These are phyloP conservation scores for Pterostichus madidus DNA, from an alignment of 2,888 invertebrate genomes.

Conservation along the genomic window DNA sequence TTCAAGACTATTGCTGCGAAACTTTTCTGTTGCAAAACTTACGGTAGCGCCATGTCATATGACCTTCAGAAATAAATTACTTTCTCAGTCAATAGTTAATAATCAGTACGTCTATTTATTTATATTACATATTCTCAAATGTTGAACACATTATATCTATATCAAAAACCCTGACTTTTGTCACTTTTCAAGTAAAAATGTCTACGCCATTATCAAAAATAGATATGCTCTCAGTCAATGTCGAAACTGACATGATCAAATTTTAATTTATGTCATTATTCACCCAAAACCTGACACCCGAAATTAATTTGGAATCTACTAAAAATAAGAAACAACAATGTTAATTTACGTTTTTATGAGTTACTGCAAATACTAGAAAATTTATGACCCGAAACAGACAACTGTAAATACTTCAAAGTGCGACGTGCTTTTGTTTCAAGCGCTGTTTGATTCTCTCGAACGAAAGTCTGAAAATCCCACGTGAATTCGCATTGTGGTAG, in stretches of 20 bases:
- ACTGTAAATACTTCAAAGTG: neutral
- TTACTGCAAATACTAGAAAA: neutral
- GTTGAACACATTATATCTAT: neutral
- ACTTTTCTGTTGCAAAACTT: conserved; percentile 1
- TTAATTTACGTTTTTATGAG: neutral
- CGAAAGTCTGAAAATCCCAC: conserved; percentile 29
- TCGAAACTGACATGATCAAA: neutral
- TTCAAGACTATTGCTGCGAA: neutral
- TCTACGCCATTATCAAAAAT: neutral
- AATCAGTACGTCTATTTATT: neutral
- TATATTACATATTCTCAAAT: neutral
- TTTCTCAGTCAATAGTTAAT: neutral
- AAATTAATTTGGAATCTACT: neutral
- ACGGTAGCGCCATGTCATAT: neutral
- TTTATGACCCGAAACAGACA: neutral
- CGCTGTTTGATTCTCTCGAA: neutral
- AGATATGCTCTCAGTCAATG: conserved; percentile 15
- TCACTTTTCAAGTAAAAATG: neutral
- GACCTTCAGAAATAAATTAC: neutral
- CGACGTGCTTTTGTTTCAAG: neutral
- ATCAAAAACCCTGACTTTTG: neutral
- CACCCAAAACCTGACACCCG: neutral
- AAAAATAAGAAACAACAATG: neutral
- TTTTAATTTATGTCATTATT: neutral
- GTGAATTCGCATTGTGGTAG: conserved; percentile 68